Base-by-base conservation (phyloP, 2,113 vertebrate genomes). In the Rhombomys opimus region DNA sequence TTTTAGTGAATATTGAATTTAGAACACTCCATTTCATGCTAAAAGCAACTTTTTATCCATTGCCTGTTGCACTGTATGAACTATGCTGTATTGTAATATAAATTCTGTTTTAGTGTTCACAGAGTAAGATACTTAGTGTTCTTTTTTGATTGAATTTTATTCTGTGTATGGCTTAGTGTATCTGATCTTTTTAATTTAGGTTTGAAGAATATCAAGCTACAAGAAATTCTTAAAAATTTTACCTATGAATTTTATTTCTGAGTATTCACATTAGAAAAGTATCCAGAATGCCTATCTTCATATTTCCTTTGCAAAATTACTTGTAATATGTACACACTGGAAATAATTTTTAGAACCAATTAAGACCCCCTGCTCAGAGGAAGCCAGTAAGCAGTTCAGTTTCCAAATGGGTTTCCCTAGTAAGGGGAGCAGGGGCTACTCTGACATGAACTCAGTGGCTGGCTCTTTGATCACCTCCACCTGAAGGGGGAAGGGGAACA, bases 141-240 rank as follows among this genome's bases (percentile, higher is more conserved):
- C 15, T 84, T 88, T 61, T 86, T 32, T 81, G 3, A 81, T 46
- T 78, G 32, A 94, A 41, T n/a, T 46, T 46, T 2, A 4, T 70
- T 81, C 59, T 90, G 17, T 93, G 41, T 82, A n/a, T 95, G 68
- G 38, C 7, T 30, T 41, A 65, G 7, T 84, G 17, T 54, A 67
- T 76, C 27, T 72, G 35, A 87, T 85, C 90, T 70, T 91, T 92
- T 87, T 91, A 93, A 89, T 65, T 70, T 76, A 61, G 57, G 7
- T 57, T 89, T 91, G 46, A 81, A 91, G 89, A 89, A 20, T 32
- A 76, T 9, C 2, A 70, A 41, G 25, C 38, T 87, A 87, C 41
- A 90, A n/a, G 73, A 95, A 84, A 25, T 94, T 52, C 6, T 73
- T 86, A 5, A 52, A 57, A 70, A 63, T 59, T 91, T 54, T 96